Evolutionary conservation across 35 echinoderm and acorn worm genomes (phyloP), one percentile per base, ranked within the genome.

Genomic region (Anneissia japonica): DNA sequence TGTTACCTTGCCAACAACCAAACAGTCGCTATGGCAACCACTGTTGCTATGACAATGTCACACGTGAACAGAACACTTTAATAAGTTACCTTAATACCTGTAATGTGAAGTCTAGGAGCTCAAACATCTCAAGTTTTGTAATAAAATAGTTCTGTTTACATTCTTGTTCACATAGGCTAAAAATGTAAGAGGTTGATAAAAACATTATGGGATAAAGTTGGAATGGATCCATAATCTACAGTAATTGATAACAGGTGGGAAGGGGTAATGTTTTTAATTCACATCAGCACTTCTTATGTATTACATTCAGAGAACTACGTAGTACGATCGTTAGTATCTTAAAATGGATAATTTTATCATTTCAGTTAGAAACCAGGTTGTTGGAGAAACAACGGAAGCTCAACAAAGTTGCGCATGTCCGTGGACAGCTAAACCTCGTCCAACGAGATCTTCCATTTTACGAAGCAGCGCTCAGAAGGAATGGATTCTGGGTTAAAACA

Each of bases 401-500:
- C 0, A 39, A 81, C 10, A 37, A 29, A 30, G n/a, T 81, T 30
- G 79, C 30, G 4, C 0, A 37, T 36, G 36, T 81, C 35, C 35
- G 38, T 38, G 79, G 79, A 12, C 79, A 81, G 23, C 79, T 39
- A 16, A 81, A 81, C 23, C 10, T 81, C 79, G 30, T 81, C 11
- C n/a, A 81, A 17, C 3, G 79, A 39, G 79, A 81, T 39, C 36
- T 81, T 30, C 79, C 37, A 40, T 36, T 81, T 6, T 81, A 81
- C 40, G 79, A 81, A n/a, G 17, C 7, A 40, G 36, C 79, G 0
- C 38, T 81, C 35, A 81, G 36, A 39, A 38, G 30, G 23, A 36
- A 81, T 40, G 79, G 79, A 6, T 81, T 81, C 38, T 39, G 35
- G 0, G 79, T 81, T 36, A 81, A 81, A 39, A 81, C 79, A 81